Evolutionary conservation across 2,797 vertebrate genomes (phyloP), one percentile per base, ranked within the genome.

Genomic region (Danio aesculapii): DNA sequence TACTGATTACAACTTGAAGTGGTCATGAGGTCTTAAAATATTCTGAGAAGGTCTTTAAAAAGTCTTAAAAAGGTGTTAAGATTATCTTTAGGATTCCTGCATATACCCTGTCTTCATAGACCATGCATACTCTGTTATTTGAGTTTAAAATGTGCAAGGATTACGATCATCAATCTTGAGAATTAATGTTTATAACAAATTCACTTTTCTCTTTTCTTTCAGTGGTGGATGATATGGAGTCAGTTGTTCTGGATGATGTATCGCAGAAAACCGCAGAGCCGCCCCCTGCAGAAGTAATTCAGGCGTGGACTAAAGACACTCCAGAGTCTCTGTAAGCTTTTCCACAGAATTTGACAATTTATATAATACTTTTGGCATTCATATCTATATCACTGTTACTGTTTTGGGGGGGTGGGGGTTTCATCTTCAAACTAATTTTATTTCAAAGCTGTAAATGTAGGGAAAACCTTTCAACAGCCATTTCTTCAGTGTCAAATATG

Each of bases 181-280:
- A 47, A 8, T 55, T 39, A 46, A 13, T 66, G 6, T 63, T 77
- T 77, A 0, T 16, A 43, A 10, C 6, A 14, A 62, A 21, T 19
- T 8, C 53, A 4, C 1, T 4, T 6, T 49, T 67, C 39, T 82
- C 6, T 62, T 46, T 83, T 58, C 53, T 84, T 91, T 58, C 84
- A 96, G 95, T 95, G 81, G 87, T 90, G 85, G 94, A 94, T 86
- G 95, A 96, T 80, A 80, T 99, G 87, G 97, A 98, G 91, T 93
- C 90, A 3, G 87, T 98, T 87, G 49, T 95, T 79, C 90, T 98
- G 72, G 94, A 94, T 78, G 96, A 97, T 82, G 70, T 55, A 6
- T 82, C 85, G 69, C 89, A 88, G 52, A 85, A 81, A 84, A 75
- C 66, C 14, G 84, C 87, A 12, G 86, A 82, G 59, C 85, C 88